Evolutionary conservation across 1,140 invertebrate species (phyloP).

Genomic region (Metopolophium dirhodum): DNA sequence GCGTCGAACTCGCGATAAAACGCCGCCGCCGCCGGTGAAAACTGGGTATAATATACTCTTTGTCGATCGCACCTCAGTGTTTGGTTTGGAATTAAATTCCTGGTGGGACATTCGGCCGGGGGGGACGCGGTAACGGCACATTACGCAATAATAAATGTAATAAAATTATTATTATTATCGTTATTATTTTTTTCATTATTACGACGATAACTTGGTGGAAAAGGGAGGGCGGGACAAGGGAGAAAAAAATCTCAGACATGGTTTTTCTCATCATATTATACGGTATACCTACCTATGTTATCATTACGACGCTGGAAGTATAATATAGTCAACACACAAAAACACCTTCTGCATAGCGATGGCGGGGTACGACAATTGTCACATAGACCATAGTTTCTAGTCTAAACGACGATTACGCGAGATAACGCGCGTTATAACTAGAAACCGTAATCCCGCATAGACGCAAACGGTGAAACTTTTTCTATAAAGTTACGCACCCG

Average conservation of each 20-base stretch:
- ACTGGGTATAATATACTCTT: not conserved
- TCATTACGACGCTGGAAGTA: not conserved
- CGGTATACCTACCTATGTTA: not conserved
- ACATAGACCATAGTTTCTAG: not conserved
- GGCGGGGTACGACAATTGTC: not conserved
- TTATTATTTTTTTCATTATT: not conserved
- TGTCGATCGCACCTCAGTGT: not conserved
- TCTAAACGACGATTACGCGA: not conserved
- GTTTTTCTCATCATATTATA: not conserved
- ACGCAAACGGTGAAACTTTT: not conserved
- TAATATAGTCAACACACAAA: not conserved
- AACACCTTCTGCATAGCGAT: not conserved
- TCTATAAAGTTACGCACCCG: not conserved
- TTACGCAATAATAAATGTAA: constrained; percentile 5
- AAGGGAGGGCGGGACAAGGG: too few relatives aligned
- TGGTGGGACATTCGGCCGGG: not conserved
- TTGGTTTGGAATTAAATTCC: constrained; percentile 27
- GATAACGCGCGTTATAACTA: not conserved
- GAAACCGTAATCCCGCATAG: not conserved
- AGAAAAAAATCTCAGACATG: not conserved
- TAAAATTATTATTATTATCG: not conserved
- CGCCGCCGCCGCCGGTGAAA: not conserved
- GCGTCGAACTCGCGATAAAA: not conserved
- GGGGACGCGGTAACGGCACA: not conserved
- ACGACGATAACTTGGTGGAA: not conserved